Evolutionary conservation across 2,888 invertebrate genomes (phyloP).

Genomic region (Argyresthia albistria): DNA sequence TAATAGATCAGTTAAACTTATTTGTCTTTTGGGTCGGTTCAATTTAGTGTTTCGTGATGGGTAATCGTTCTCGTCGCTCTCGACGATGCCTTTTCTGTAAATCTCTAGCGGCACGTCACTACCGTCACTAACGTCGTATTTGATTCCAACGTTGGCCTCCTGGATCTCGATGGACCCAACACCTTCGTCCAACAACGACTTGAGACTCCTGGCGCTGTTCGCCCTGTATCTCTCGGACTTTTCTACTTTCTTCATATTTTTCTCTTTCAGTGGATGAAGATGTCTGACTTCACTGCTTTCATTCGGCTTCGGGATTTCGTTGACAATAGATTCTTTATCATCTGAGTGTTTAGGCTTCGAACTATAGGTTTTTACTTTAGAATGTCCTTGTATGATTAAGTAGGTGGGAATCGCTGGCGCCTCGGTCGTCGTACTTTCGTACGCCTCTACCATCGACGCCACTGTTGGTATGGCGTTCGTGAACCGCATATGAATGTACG

Average conservation of each 20-base stretch:
- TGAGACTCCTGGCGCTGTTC: conserved; percentile 46
- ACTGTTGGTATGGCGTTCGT: conserved; percentile 61
- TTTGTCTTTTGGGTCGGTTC: conserved; percentile 42
- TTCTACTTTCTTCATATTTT: conserved; percentile 35
- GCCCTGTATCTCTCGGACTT: conserved; percentile 27
- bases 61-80: conserved; percentile 58
- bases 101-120: conserved; percentile 65
- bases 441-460: conserved; percentile 69
- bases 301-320: conserved; percentile 66
- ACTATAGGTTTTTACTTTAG: conserved; percentile 88
- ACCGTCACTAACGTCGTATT: conserved; percentile 71
- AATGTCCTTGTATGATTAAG: conserved; percentile 87
- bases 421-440: conserved; percentile 33
- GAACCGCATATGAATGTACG: conserved; percentile 56
- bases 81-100: conserved; percentile 75
- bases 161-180: conserved; percentile 69
- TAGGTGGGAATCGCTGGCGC: conserved; percentile 78
- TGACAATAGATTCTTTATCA: conserved; percentile 40
- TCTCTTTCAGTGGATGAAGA: conserved; percentile 60
- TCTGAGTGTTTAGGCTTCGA: conserved; percentile 60
- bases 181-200: conserved; percentile 46
- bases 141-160: conserved; percentile 70
- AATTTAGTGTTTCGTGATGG: conserved; percentile 18
- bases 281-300: conserved; percentile 72
- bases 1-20: conserved; percentile 51